Evolutionary conservation across 2,888 invertebrate species (phyloP), one percentile per base, ranked within the genome.

Genomic region (Drosophila neutralis): DNA sequence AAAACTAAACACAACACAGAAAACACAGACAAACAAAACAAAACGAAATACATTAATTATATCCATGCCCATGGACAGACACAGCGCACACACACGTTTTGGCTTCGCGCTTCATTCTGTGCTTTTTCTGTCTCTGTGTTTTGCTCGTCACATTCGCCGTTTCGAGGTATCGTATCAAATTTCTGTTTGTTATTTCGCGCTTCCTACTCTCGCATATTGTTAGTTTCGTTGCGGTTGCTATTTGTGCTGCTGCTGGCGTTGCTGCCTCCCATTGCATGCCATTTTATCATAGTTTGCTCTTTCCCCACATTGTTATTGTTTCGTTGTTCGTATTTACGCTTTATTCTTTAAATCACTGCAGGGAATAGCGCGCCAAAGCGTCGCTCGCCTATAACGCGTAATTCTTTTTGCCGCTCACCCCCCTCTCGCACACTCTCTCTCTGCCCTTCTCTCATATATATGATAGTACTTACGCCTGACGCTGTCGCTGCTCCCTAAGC

Each of bases 131-230:
- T 13, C 40, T 73, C 40, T 77, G 62, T 83, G 83, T 83, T 83
- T 80, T 83, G 83, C 83, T 83, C 78, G 69, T 29, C 64, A 58
- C 40, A 66, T 83, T 83, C 83, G 80, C 61, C 40, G 59, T 54
- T 57, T 45, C 52, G 40, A 42, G 45, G 54, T 57, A 65, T 70
- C 65, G 51, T 65, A 60, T 70, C 40, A 73, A 42, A 68, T 73
- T 73, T 63, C 62, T 62, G 61, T 58, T 72, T 72, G 60, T 66
- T 67, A 56, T 54, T 59, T 68, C 51, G 54, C 62, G 58, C 42
- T 69, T 70, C 70, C 59, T 63, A 57, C 29, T 68, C 40, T 27
- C 27, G 36, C 33, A n/a, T 51, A 27, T 31, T 51, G 54, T 33
- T 66, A 35, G 11, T 58, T 33, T 40, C 40, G 45, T 66, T 67